Base-by-base conservation (phyloP, 2,888 invertebrate genomes). In the Diaperis boleti region DNA sequence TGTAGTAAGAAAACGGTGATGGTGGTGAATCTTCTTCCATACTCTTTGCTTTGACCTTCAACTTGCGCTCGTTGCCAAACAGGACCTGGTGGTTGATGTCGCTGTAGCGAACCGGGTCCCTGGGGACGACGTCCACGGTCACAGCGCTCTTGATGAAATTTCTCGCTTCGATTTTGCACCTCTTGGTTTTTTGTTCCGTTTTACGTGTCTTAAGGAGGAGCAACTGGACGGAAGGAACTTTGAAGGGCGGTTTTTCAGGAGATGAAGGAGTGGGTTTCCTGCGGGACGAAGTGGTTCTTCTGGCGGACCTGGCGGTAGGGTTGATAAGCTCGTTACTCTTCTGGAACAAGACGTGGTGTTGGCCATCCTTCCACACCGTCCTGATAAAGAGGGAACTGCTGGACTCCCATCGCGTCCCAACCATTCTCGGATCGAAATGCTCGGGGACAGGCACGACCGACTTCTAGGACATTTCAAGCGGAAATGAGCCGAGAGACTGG, bases 341-440 rank as follows among this genome's bases (percentile, higher is more conserved):
- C 3, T 87, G 84, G 49, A 91, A 82, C 44, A 91, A 85, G 11
- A 89, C 90, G 68, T 90, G 85, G 70, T 88, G 86, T 68, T 88
- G 85, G 13, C 90, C 90, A 75, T 89, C 87, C 61, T 89, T 86
- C 92, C 92, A 93, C 52, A 86, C 81, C 0, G 86, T 86, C 61
- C 81, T 81, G 22, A 87, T 84, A 65, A 83, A 86, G 14, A 87
- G 79, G 2, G 86, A 85, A 63, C 83, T 82, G 62, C 86, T 86
- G 1, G 86, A 85, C 66, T 86, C 83, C 87, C 87, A 87, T 64
- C 84, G 83, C 4, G 83, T 81, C 20, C 83, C 80, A 82, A 83
- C 15, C 49, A 49, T 62, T 39, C 42, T 55, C 22, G 15, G 47
- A 45, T 42, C 56, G 52, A 59, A 60, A 55, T 44, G 13, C 50